Conservation (phyloP, 2,797 vertebrate species). For the Trematomus bernacchii region DNA sequence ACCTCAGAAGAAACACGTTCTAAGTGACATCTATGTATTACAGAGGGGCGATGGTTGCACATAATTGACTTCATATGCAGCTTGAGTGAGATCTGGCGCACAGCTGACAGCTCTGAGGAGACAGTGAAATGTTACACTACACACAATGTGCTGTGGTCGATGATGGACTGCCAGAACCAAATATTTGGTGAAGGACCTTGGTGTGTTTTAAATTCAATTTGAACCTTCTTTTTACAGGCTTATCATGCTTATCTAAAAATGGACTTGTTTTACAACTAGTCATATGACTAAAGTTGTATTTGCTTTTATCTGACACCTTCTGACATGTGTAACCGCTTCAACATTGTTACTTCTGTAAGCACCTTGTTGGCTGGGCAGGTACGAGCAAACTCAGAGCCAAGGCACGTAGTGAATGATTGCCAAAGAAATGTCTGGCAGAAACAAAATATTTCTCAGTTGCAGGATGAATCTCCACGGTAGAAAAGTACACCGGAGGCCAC, state of each 20-base stretch:
- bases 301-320: constrained; percentile 60
- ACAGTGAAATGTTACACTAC: constrained; percentile 61
- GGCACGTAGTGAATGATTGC: constrained; percentile 78
- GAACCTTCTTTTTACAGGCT: constrained; percentile 30
- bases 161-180: constrained; percentile 43
- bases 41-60: constrained; percentile 62
- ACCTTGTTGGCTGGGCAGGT: constrained; percentile 76
- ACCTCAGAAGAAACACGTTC: constrained; percentile 72
- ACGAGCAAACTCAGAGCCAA: constrained; percentile 73
- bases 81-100: constrained; percentile 64
- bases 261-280: neutral
- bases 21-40: constrained; percentile 75
- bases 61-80: constrained; percentile 78
- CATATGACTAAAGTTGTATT: constrained; percentile 27
- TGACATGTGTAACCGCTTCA: constrained; percentile 65
- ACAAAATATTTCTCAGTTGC: constrained; percentile 71
- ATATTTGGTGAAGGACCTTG: constrained; percentile 30
- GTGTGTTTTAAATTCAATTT: constrained; percentile 28
- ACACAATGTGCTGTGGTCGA: constrained; percentile 32
- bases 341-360: constrained; percentile 77
- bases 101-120: constrained; percentile 70
- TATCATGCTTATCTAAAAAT: constrained; percentile 9
- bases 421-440: constrained; percentile 85
- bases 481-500: constrained; percentile 81
- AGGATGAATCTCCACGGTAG: constrained; percentile 77